phyloP scores from a whole-genome alignment of 2,113 vertebrate species.

The Megalops atlanticus region DNA sequence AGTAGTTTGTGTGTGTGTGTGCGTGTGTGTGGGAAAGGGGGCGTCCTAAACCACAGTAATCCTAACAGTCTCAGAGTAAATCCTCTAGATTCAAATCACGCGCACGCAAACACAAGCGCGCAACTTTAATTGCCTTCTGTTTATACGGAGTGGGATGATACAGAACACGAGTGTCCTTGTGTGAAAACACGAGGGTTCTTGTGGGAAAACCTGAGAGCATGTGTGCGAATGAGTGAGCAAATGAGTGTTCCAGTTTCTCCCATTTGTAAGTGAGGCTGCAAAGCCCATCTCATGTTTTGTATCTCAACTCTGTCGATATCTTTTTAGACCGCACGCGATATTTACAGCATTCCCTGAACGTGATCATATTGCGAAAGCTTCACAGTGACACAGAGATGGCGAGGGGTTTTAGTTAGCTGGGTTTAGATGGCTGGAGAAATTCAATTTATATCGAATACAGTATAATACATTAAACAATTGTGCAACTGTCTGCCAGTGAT shows the following conservation, averaged over 20 bases:
- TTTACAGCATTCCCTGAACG: no score
- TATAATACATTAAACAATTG: background rate
- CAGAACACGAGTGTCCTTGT: background rate
- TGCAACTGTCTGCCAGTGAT: background rate
- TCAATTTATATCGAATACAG: background rate
- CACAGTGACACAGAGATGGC: no score
- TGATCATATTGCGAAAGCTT: background rate
- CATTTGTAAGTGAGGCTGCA: no score
- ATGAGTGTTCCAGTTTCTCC: no score
- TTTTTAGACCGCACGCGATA: no score
- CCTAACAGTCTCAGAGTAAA: no score
- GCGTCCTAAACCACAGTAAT: no score
- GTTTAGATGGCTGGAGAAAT: background rate
- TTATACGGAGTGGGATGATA: background rate
- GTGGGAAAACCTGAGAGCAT: background rate
- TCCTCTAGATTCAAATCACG: no score
- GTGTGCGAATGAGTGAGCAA: no score
- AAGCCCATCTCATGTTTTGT: no score
- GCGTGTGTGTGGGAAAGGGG: no score
- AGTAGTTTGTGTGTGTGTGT: slow-evolving; percentile 35
- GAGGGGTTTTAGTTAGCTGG: background rate
- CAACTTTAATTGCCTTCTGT: background rate
- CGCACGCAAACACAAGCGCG: background rate
- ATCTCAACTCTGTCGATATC: no score
- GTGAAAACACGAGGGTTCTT: background rate